Percentiles rank a stretch among this genome's conserved stretches.
phyloP scores from a whole-genome alignment of 2,888 invertebrate species.

The Uloborus plumipes region DNA sequence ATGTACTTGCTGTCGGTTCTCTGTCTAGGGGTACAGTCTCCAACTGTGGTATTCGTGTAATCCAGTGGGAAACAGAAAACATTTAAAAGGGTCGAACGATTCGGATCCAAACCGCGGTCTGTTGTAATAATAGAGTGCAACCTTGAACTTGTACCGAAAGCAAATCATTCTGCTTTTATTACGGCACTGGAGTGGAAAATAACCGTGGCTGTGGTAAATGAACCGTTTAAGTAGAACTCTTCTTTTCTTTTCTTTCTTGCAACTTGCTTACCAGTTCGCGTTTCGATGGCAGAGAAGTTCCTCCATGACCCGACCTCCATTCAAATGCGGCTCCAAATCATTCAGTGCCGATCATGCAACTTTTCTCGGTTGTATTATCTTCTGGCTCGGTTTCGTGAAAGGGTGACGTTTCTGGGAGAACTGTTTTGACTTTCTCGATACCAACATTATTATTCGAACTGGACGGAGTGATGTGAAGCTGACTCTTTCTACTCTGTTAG shows the following conservation, averaged over 20 bases:
- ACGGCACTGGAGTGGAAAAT: slow-evolving; percentile 25
- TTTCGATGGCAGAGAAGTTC: background rate
- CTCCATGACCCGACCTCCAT: too few relatives aligned
- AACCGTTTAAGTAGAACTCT: slow-evolving; percentile 13
- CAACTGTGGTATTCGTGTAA: too few relatives aligned
- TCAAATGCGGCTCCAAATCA: background rate
- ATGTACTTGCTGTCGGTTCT: too few relatives aligned
- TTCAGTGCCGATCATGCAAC: too few relatives aligned
- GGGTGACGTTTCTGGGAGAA: background rate
- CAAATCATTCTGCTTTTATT: slow-evolving; percentile 17
- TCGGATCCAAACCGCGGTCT: background rate
- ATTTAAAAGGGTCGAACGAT: slow-evolving; percentile 3
- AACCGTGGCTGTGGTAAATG: slow-evolving; percentile 3
- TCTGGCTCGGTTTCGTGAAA: background rate
- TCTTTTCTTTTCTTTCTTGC: background rate
- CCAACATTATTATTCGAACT: too few relatives aligned
- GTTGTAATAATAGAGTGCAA: slow-evolving; percentile 7
- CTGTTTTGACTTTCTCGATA: background rate
- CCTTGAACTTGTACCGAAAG: slow-evolving; percentile 13
- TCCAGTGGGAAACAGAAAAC: too few relatives aligned
- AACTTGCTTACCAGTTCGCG: background rate
- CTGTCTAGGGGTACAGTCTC: too few relatives aligned
- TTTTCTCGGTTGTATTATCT: background rate
- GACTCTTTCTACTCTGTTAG: too few relatives aligned
- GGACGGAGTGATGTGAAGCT: too few relatives aligned